Percentiles rank a stretch among this genome's conserved stretches.
Evolutionary conservation across 37 sponge, comb jelly and placozoan species (phyloP).

Genomic region (Aphrocallistes beatrix): DNA sequence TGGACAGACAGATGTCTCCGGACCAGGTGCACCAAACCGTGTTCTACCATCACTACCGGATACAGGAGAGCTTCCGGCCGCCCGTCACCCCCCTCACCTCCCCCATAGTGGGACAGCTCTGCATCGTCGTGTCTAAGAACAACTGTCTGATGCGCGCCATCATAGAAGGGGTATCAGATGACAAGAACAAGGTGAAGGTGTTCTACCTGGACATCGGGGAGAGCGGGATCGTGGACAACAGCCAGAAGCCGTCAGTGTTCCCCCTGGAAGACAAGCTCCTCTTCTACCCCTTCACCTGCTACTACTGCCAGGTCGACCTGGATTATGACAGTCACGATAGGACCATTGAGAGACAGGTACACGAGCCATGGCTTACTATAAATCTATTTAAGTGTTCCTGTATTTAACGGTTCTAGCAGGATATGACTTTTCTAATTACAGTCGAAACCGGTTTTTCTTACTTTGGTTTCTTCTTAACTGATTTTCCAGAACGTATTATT

Average conservation of each 20-base stretch:
- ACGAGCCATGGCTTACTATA: no score
- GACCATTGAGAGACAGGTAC: slow-evolving; percentile 5
- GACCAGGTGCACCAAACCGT: neutral
- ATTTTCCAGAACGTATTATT: no score
- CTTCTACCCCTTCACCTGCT: neutral
- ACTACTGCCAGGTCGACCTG: slow-evolving; percentile 14
- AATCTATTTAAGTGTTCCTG: no score
- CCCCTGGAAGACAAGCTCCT: neutral
- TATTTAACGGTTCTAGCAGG: no score
- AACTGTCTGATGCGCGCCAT: slow-evolving; percentile 8
- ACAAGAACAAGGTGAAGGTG: neutral
- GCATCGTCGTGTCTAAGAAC: neutral
- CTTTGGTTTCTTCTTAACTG: no score
- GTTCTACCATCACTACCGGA: neutral
- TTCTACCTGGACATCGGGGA: slow-evolving; percentile 1
- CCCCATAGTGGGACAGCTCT: neutral
- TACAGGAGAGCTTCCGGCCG: neutral
- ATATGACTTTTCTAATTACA: no score
- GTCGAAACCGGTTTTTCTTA: no score
- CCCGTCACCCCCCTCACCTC: neutral
- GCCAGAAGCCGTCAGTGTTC: neutral
- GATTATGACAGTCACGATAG: neutral
- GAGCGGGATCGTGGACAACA: slow-evolving; percentile 1
- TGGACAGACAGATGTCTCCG: neutral
- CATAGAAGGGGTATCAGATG: neutral